Conservation (phyloP, 2,888 invertebrate genomes). For the Diadegma fenestrale region DNA sequence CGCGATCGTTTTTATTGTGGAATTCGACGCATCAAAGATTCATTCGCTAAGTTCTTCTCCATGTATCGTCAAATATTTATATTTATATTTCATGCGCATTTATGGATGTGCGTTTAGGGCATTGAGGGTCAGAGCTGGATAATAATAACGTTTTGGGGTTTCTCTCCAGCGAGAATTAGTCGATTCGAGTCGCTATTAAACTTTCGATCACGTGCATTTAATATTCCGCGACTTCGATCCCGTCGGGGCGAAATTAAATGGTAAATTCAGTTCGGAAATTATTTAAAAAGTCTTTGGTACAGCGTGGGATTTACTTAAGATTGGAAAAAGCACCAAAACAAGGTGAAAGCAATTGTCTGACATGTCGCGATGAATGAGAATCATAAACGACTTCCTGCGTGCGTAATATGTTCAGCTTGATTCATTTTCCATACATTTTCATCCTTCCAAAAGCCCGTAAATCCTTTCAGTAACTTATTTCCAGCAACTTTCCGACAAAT, state of each 20-base stretch:
- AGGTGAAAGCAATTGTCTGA: slow-evolving; percentile 13
- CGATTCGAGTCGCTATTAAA: neutral
- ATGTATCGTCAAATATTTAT: neutral
- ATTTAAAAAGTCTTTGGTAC: neutral
- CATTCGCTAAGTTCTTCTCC: slow-evolving; percentile 3
- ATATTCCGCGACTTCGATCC: neutral
- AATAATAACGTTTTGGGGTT: neutral
- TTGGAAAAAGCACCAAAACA: slow-evolving; percentile 1
- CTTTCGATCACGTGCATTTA: neutral
- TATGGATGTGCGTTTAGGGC: neutral
- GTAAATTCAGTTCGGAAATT: no score
- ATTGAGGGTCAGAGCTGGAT: neutral
- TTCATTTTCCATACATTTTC: slow-evolving; percentile 63
- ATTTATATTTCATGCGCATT: neutral
- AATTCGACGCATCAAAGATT: slow-evolving; percentile 7
- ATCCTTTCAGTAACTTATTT: slow-evolving; percentile 31
- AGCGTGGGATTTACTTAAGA: neutral
- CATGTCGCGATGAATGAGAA: neutral
- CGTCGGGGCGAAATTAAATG: neutral
- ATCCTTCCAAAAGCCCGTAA: neutral
- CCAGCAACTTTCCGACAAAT: slow-evolving; percentile 20
- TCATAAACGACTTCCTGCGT: neutral
- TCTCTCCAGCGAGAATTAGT: neutral
- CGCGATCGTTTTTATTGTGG: neutral
- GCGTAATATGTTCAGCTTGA: slow-evolving; percentile 49